Conservation (phyloP, 1,140 invertebrate species). For the Papilio dardanus region DNA sequence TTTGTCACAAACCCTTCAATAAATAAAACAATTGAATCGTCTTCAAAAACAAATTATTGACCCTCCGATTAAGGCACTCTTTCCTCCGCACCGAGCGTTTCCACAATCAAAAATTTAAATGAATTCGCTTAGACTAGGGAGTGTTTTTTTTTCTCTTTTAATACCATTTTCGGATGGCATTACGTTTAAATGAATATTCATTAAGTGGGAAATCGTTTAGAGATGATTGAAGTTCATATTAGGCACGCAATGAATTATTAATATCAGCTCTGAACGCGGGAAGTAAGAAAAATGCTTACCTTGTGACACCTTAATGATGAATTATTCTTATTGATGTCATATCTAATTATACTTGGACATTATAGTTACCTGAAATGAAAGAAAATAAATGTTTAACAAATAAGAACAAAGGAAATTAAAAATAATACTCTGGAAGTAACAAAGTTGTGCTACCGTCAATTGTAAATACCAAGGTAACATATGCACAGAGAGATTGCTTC, state of each 20-base stretch:
- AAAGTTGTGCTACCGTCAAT: slow-evolving; percentile 22
- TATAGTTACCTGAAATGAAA: slow-evolving; percentile 24
- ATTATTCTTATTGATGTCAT: not conserved
- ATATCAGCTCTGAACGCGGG: slow-evolving; percentile 44
- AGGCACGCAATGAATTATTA: slow-evolving; percentile 71
- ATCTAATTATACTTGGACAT: not conserved
- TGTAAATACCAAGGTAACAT: slow-evolving; percentile 16
- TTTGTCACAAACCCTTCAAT: slow-evolving; percentile 18
- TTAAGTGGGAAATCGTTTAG: slow-evolving; percentile 77
- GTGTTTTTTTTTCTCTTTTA: slow-evolving; percentile 72
- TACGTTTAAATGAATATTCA: slow-evolving; percentile 80
- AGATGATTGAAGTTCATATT: slow-evolving; percentile 78
- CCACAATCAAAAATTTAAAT: slow-evolving; percentile 79
- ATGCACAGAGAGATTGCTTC: slow-evolving; percentile 7
- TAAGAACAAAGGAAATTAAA: not conserved
- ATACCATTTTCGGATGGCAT: slow-evolving; percentile 75
- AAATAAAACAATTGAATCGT: slow-evolving; percentile 37
- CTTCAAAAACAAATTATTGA: slow-evolving; percentile 61
- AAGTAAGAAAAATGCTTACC: slow-evolving; percentile 3
- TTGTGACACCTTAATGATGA: not conserved
- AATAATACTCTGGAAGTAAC: not conserved
- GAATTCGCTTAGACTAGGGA: slow-evolving; percentile 63
- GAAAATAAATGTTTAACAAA: not conserved
- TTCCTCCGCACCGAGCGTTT: slow-evolving; percentile 54
- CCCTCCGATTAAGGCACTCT: slow-evolving; percentile 61